Evolutionary conservation across 1,140 invertebrate species (phyloP), one percentile per base, ranked within the genome.

Genomic region (Cyclargus thomasi): DNA sequence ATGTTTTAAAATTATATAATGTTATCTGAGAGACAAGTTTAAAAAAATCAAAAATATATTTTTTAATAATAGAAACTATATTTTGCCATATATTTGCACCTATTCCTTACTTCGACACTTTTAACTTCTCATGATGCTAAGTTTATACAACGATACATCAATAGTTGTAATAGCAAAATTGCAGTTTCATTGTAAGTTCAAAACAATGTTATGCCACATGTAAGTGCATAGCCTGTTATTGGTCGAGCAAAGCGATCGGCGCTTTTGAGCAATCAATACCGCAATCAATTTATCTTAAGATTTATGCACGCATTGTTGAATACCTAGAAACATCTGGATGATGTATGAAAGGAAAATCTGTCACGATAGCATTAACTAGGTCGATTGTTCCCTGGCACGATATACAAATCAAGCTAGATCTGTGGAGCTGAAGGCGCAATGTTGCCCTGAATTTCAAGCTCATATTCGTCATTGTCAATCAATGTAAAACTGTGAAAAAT

Each of bases 231-330:
- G 14, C 14, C 39, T 29, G 29, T 8, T 11, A 47, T 47, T 47
- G 39, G 39, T 47, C 39, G 39, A 47, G 39, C 39, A n/a, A 55
- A 18, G 18, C 53, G 69, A 70, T 70, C 77, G 78, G 75, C 71
- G 68, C 74, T 75, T 85, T 84, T 84, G 82, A 88, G 63, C 74
- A 77, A 83, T 83, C 79, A 83, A 83, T 83, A 78, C 74, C 76
- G 67, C 66, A 67, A 69, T 77, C 75, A 79, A 86, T 86, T 82
- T 75, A 88, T 81, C 74, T 75, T 71, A 74, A 77, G 83, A 88
- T 86, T 85, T 82, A 88, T 74, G 75, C 74, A 70, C 70, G 69
- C 71, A 81, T 86, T 87, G 79, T 85, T 83, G 69, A 63, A 78
- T 79, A 75, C 74, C 22, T 35, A 67, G 63, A 65, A 59, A 59